Conservation (phyloP, 1,140 invertebrate species). For the Drosophila guanche region DNA sequence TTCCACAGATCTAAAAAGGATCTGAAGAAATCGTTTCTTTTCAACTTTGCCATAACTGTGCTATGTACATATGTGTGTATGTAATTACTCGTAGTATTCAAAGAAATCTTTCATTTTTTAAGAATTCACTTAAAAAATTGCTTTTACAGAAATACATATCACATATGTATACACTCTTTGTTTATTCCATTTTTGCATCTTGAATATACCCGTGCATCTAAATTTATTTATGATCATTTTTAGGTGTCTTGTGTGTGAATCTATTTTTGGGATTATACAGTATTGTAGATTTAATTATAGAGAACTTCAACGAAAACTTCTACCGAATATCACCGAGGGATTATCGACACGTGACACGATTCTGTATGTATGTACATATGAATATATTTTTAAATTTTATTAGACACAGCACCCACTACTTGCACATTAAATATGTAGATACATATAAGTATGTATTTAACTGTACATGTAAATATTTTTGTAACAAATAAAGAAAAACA, state of each 20-base stretch:
- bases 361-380: not conserved
- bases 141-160: not conserved
- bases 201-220: not conserved
- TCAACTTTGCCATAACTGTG: too few relatives aligned
- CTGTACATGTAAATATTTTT: not conserved
- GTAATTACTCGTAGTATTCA: not conserved
- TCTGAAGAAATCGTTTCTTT: too few relatives aligned
- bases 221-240: constrained; percentile 28
- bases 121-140: not conserved
- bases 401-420: not conserved
- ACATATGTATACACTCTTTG: not conserved
- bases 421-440: not conserved
- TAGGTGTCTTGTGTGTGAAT: constrained; percentile 6
- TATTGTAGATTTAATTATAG: not conserved
- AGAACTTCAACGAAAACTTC: constrained; percentile 7
- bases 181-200: constrained; percentile 3
- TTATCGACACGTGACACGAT: constrained; percentile 1
- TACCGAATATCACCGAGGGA: not conserved
- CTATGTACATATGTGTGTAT: too few relatives aligned
- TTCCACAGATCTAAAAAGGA: too few relatives aligned
- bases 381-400: not conserved
- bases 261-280: constrained; percentile 14
- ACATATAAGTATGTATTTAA: not conserved
- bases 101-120: not conserved
- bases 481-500: not conserved